Evolutionary conservation across 2,888 invertebrate genomes (phyloP).

Genomic region (Nemotelus nigrinus): DNA sequence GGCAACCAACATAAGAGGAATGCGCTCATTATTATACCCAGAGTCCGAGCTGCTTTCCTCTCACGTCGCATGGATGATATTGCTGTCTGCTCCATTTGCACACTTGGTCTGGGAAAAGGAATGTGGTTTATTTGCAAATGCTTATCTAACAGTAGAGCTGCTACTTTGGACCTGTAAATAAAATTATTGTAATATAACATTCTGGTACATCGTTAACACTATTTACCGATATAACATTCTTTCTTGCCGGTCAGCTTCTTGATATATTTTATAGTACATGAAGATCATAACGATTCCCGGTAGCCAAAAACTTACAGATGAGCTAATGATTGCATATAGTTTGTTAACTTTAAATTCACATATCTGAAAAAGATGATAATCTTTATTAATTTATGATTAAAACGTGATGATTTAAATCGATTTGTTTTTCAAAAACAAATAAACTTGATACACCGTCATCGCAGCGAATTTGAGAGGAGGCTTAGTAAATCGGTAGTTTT

Average conservation of each 20-base stretch:
- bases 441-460: too few relatives aligned
- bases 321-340: constrained; percentile 87
- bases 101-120: constrained; percentile 75
- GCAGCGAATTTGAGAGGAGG: too few relatives aligned
- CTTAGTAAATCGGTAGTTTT: too few relatives aligned
- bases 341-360: constrained; percentile 89
- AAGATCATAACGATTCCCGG: constrained; percentile 92
- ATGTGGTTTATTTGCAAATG: constrained; percentile 91
- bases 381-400: too few relatives aligned
- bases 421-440: too few relatives aligned
- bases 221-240: constrained; percentile 83
- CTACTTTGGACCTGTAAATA: constrained; percentile 82
- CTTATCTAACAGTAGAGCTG: constrained; percentile 85
- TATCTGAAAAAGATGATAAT: constrained; percentile 57
- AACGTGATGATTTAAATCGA: too few relatives aligned
- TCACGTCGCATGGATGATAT: constrained; percentile 90
- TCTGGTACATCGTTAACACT: constrained; percentile 25
- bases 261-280: constrained; percentile 90
- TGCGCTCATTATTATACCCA: constrained; percentile 96
- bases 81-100: constrained; percentile 78
- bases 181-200: background rate
- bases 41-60: constrained; percentile 89
- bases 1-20: constrained; percentile 96
- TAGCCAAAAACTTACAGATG: constrained; percentile 92
- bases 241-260: constrained; percentile 86